Conservation (phyloP, 92 coral and sea anemone genomes). For the Zoanthus sociatus region DNA sequence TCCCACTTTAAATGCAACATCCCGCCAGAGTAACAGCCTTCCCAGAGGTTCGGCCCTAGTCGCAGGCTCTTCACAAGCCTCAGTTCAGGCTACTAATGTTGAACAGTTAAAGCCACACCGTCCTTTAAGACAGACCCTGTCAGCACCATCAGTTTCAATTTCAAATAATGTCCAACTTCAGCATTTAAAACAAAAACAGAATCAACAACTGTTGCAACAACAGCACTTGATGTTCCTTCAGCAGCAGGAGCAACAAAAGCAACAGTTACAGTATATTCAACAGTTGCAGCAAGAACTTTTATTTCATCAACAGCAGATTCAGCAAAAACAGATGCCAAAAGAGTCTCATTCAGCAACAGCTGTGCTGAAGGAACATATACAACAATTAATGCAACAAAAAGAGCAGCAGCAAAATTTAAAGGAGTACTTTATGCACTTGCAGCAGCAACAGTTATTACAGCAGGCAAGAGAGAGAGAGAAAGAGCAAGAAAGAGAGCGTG, state of each 20-base stretch:
- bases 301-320: constrained; percentile 83
- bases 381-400: constrained; percentile 49
- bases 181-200: constrained; percentile 85
- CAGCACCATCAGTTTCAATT: constrained; percentile 88
- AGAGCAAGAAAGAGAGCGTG: constrained; percentile 28
- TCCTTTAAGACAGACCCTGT: constrained; percentile 87
- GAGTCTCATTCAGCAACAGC: constrained; percentile 75
- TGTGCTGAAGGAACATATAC: constrained; percentile 88
- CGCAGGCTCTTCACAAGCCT: constrained; percentile 63
- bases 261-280: constrained; percentile 77
- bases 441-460: constrained; percentile 73
- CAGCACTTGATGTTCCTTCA: constrained; percentile 87
- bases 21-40: constrained; percentile 66
- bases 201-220: constrained; percentile 89
- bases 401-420: constrained; percentile 55
- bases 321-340: constrained; percentile 84
- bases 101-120: constrained; percentile 71
- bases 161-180: constrained; percentile 85
- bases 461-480: constrained; percentile 66
- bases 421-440: constrained; percentile 47
- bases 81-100: constrained; percentile 58
- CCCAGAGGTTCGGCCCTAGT: constrained; percentile 75
- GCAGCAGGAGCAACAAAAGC: constrained; percentile 69
- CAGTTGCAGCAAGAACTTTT: constrained; percentile 90
- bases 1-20: constrained; percentile 58